Conservation (phyloP, 2,113 vertebrate genomes). For the Cariama cristata region DNA sequence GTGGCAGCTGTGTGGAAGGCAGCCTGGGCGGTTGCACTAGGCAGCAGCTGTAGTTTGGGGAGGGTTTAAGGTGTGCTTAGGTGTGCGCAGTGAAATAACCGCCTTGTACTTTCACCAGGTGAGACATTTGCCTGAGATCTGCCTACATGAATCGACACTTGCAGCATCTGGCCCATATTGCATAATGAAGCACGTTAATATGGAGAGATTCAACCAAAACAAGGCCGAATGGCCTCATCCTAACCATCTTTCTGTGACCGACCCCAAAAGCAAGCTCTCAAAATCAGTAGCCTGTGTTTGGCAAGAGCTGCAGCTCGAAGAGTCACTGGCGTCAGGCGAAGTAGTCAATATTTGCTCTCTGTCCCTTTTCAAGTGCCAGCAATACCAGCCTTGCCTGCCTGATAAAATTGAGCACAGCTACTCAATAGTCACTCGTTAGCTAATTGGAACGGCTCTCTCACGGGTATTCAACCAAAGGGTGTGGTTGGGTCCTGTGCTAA, state of each 20-base stretch:
- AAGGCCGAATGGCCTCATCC: background rate
- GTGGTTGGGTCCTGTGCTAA: conserved; percentile 63
- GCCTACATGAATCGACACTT: background rate
- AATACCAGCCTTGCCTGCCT: conserved; percentile 15
- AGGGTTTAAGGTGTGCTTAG: background rate
- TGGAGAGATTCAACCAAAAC: background rate
- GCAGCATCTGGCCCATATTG: background rate
- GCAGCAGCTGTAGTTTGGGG: background rate
- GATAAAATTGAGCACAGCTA: conserved; percentile 12
- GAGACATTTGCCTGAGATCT: background rate
- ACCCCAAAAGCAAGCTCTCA: background rate
- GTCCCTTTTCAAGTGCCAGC: conserved; percentile 13
- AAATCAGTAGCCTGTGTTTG: background rate
- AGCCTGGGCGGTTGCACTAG: background rate
- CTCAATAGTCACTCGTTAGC: background rate
- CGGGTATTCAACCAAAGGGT: conserved; percentile 38
- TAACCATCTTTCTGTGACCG: background rate
- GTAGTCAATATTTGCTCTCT: background rate
- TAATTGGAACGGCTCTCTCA: conserved; percentile 6
- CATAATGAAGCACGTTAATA: background rate
- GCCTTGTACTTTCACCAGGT: background rate
- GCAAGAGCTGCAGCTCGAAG: background rate
- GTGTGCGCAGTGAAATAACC: background rate
- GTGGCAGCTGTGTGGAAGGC: background rate
- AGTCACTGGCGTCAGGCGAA: background rate